Conservation (phyloP, 2,113 vertebrate species). For the Lonchura striata region DNA sequence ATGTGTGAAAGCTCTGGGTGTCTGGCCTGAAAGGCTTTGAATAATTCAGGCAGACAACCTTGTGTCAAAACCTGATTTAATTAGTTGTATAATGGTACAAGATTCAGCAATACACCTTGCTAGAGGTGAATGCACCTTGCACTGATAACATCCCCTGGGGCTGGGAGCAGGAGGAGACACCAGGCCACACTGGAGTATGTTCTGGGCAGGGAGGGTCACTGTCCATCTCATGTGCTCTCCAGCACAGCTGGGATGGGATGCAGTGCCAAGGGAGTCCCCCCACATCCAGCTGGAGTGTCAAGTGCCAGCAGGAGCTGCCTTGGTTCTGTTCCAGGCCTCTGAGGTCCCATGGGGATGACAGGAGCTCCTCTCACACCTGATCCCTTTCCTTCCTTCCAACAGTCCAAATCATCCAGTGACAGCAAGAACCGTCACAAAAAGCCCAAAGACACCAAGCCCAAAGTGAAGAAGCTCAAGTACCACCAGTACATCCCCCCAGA, state of each 20-base stretch:
- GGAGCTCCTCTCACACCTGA: not conserved
- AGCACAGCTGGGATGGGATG: not conserved
- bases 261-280: not conserved
- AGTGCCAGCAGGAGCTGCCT: not conserved
- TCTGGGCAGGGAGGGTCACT: not conserved
- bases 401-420: constrained; percentile 87
- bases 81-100: not conserved
- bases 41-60: not conserved
- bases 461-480: constrained; percentile 99
- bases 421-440: constrained; percentile 95
- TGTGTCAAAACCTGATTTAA: not conserved
- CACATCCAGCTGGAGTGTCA: not conserved
- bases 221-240: not conserved
- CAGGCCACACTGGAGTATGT: not conserved
- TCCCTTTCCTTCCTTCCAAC: not conserved
- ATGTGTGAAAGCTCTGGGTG: not conserved
- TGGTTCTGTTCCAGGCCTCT: not conserved
- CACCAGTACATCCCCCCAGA: constrained; percentile 98
- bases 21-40: not conserved
- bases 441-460: constrained; percentile 96
- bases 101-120: not conserved
- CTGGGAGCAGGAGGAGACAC: not conserved
- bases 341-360: not conserved
- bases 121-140: no score
- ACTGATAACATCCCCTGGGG: not conserved